A percentile compares a stretch with the other conserved stretches of the same genome.
These are phyloP conservation scores for Amyelois transitella DNA, from an alignment of 1,140 invertebrate genomes.

Conservation along the genomic window DNA sequence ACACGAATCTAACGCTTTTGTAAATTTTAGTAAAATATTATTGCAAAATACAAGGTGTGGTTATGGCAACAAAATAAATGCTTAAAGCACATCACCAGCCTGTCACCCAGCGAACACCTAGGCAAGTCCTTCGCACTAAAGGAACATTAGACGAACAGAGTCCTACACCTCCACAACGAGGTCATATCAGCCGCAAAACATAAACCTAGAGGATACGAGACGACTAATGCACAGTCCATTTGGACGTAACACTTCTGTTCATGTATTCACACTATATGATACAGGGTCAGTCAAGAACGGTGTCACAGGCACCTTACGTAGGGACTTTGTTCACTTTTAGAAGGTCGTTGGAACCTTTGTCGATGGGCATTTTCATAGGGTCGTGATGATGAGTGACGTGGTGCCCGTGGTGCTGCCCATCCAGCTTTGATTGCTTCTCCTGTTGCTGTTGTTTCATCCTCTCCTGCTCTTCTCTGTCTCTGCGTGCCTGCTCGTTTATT, in stretches of 20 bases:
- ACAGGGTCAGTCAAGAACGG: slow-evolving; percentile 68
- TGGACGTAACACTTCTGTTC: slow-evolving; percentile 65
- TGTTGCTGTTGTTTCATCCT: slow-evolving; percentile 92
- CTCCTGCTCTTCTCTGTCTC: slow-evolving; percentile 93
- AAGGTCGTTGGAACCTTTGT: slow-evolving; percentile 79
- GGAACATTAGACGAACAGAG: slow-evolving; percentile 67
- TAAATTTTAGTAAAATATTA: slow-evolving; percentile 73
- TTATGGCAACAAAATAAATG: slow-evolving; percentile 76
- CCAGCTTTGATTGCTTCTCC: slow-evolving; percentile 87
- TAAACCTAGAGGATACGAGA: slow-evolving; percentile 70
- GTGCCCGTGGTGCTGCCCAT: slow-evolving; percentile 74
- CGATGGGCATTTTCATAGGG: slow-evolving; percentile 77
- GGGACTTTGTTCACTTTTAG: slow-evolving; percentile 81
- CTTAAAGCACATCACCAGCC: slow-evolving; percentile 74
- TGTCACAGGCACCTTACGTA: slow-evolving; percentile 71
- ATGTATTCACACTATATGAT: slow-evolving; percentile 71
- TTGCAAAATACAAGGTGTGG: slow-evolving; percentile 71
- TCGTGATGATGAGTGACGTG: slow-evolving; percentile 74
- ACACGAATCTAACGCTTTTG: slow-evolving; percentile 62
- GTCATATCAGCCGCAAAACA: slow-evolving; percentile 60
- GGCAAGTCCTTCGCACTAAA: slow-evolving; percentile 67
- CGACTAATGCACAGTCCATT: slow-evolving; percentile 53
- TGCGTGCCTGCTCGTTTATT: slow-evolving; percentile 93
- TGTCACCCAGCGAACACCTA: slow-evolving; percentile 61
- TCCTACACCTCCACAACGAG: slow-evolving; percentile 57